These are phyloP conservation scores for Hapalemur alaotrensis DNA, from an alignment of 2,797 vertebrate species.

Conservation along the genomic window DNA sequence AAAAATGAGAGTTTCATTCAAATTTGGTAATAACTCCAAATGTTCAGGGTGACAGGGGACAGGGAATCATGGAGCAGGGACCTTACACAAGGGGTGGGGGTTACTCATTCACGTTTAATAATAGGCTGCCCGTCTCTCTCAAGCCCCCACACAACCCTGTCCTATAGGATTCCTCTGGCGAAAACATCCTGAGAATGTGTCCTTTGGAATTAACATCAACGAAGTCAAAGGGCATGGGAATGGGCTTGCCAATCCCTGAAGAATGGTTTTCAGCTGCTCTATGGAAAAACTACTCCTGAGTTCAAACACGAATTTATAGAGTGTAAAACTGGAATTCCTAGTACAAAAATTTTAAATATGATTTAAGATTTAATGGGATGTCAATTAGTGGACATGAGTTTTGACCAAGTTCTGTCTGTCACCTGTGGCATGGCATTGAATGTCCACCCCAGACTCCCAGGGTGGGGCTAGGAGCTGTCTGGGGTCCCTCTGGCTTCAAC, in stretches of 20 bases:
- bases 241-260: constrained; percentile 70
- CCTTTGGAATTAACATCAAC: constrained; percentile 80
- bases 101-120: constrained; percentile 62
- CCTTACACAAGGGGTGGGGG: constrained; percentile 59
- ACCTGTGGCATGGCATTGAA: fast-evolving
- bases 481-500: background rate
- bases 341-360: fast-evolving
- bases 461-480: background rate
- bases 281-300: constrained; percentile 63
- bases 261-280: constrained; percentile 64
- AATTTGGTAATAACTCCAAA: constrained; percentile 64
- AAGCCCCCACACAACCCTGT: constrained; percentile 65
- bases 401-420: background rate
- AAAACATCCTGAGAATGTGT: constrained; percentile 84
- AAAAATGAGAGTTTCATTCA: constrained; percentile 56
- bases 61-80: background rate
- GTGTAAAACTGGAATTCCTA: background rate
- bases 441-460: background rate
- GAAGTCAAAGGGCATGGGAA: constrained; percentile 87
- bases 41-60: constrained; percentile 69
- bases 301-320: background rate
- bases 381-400: fast-evolving
- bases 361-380: background rate
- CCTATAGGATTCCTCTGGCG: constrained; percentile 80
- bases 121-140: constrained; percentile 67